Evolutionary conservation across 2,797 vertebrate genomes (phyloP), one percentile per base, ranked within the genome.

Genomic region (Antrozous pallidus): DNA sequence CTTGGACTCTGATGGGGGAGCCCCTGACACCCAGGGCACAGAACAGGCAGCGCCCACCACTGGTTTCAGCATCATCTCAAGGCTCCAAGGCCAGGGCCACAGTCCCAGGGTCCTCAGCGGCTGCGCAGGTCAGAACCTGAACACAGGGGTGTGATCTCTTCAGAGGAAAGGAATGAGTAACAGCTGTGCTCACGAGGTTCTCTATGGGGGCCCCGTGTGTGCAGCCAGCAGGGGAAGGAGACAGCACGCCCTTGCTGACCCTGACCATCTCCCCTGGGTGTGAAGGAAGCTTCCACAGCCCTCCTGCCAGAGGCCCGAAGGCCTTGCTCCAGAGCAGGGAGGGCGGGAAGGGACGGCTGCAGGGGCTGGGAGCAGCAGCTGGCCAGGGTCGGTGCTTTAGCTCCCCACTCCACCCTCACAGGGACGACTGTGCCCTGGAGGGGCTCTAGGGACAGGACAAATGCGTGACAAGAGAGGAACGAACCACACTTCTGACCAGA

Each of bases 131-230:
- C 16, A 16, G 75, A 22, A 4, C 9, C 17, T 8, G 61, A 80
- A 65, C 11, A 5, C 6, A 1, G 12, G 56, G 42, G 6, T 6
- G 8, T 54, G 16, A 17, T 4, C 5, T 6, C 13, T 13, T 3
- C 20, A 16, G 1, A 13, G 4, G 0, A 6, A 24, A 12, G 47
- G 58, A 4, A 36, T 26, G 33, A 51, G 18, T 4, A 1, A 6
- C 24, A 3, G 20, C 22, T 0, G 3, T 6, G n/a, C 36, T 58
- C 26, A 1, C 0, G 17, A 67, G 63, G 28, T 28, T 24, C 65
- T 22, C 2, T 2, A 7, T 0, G 20, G n/a, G 56, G 40, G 1
- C 17, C 28, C 6, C 4, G 0, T 13, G 14, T 9, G 0, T 8
- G 0, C 14, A 31, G 77, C 12, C 47, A 17, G 2, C 9, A 5